Conservation (phyloP, 2,888 invertebrate genomes). For the Drosophila imparisetae region DNA sequence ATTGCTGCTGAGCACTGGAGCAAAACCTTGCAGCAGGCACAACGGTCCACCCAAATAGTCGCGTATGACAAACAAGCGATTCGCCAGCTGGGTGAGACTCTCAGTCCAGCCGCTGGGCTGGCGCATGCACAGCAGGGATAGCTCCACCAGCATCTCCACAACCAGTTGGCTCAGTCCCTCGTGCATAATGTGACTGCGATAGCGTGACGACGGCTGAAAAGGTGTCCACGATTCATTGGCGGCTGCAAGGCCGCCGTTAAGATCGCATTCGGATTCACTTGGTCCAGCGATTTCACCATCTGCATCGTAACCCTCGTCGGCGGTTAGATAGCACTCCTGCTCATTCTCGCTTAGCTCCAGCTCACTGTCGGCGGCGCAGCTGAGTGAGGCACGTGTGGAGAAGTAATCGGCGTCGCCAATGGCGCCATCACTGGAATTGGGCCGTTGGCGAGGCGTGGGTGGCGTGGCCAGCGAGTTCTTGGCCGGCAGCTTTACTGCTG, state of each 20-base stretch:
- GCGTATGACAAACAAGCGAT: constrained; percentile 83
- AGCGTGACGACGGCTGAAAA: constrained; percentile 82
- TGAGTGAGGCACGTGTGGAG: constrained; percentile 81
- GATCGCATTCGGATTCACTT: constrained; percentile 79
- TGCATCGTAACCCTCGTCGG: constrained; percentile 85
- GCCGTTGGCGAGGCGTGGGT: constrained; percentile 65
- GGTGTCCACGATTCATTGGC: constrained; percentile 76
- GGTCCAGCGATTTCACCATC: constrained; percentile 84
- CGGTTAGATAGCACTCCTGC: constrained; percentile 82
- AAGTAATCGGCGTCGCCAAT: constrained; percentile 81
- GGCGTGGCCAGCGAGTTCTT: constrained; percentile 71
- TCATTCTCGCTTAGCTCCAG: constrained; percentile 84
- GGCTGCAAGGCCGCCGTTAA: constrained; percentile 49
- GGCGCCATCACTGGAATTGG: constrained; percentile 70
- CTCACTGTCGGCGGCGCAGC: constrained; percentile 82
- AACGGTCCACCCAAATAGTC: constrained; percentile 84
- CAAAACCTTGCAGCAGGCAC: constrained; percentile 83
- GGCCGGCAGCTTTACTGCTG: constrained; percentile 67
- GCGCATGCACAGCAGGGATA: constrained; percentile 79
- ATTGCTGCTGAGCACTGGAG: constrained; percentile 79
- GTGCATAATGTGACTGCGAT: constrained; percentile 82
- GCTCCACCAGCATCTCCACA: constrained; percentile 83
- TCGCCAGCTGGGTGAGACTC: constrained; percentile 81
- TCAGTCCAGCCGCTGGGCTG: constrained; percentile 82
- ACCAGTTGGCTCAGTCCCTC: constrained; percentile 83